A percentile compares a stretch with the other conserved stretches of the same genome.
These are phyloP conservation scores for Hymenopus coronatus DNA, from an alignment of 2,888 invertebrate species.

Conservation along the genomic window DNA sequence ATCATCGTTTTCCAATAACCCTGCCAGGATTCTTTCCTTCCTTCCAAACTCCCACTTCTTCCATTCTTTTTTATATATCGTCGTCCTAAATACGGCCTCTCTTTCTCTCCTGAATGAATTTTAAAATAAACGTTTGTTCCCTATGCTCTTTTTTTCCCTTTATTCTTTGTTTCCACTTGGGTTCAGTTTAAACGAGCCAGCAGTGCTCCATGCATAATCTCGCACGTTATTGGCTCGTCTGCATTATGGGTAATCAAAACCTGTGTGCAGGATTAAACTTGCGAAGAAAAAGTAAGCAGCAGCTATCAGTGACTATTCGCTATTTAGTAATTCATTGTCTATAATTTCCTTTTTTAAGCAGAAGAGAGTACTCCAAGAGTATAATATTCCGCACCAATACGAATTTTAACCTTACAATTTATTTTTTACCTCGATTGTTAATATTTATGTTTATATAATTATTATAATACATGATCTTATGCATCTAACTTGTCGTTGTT, in stretches of 20 bases:
- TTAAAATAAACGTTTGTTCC: constrained; percentile 23
- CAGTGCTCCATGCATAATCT: neutral
- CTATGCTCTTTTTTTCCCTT: neutral
- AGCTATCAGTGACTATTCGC: no score
- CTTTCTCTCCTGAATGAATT: constrained; percentile 29
- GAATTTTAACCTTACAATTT: no score
- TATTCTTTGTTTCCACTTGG: constrained; percentile 13
- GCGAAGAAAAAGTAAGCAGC: neutral
- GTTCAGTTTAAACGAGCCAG: neutral
- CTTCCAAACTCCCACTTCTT: neutral
- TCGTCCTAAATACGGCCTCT: constrained; percentile 30
- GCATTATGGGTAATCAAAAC: neutral
- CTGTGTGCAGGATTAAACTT: neutral
- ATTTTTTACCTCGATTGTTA: no score
- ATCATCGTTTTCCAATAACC: constrained; percentile 60
- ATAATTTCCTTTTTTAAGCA: no score
- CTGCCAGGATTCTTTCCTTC: constrained; percentile 40
- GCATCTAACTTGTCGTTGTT: no score
- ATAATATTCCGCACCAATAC: no score
- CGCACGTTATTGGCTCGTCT: neutral
- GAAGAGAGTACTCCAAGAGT: no score
- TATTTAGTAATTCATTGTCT: no score
- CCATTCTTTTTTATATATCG: constrained; percentile 6
- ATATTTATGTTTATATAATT: no score
- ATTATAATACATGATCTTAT: no score